Conservation (phyloP, 2,888 invertebrate genomes). For the Nineta flava region DNA sequence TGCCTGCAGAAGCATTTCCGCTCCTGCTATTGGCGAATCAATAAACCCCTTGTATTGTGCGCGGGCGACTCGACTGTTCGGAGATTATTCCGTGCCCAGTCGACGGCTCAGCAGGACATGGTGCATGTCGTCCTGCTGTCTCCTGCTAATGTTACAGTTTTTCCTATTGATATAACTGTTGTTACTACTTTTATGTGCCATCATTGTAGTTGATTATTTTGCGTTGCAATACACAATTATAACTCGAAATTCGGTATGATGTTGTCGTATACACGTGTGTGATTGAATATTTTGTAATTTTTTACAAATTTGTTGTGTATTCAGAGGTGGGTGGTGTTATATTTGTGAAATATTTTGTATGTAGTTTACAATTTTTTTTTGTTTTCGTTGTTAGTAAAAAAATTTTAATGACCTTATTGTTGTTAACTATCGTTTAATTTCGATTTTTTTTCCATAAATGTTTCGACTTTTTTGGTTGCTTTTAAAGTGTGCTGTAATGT, state of each 20-base stretch:
- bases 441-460: too few species aligned
- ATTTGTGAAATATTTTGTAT: not conserved
- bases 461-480: too few species aligned
- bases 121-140: conserved; percentile 1
- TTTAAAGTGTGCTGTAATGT: too few species aligned
- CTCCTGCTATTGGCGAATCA: conserved; percentile 6
- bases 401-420: not conserved
- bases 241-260: not conserved
- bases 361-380: not conserved
- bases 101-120: conserved; percentile 5
- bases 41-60: conserved; percentile 4
- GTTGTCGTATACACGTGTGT: not conserved
- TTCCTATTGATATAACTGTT: too few species aligned
- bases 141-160: not conserved
- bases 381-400: not conserved
- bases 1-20: conserved; percentile 3
- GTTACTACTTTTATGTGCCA: not conserved
- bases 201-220: not conserved
- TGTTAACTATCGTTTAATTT: too few species aligned
- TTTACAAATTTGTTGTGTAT: not conserved
- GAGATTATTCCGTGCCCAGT: conserved; percentile 20
- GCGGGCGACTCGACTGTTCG: not conserved
- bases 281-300: not conserved
- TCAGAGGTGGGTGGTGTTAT: not conserved
- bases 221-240: too few species aligned